phyloP scores from a whole-genome alignment of 2,888 invertebrate species.

The Abscondita cerata region DNA sequence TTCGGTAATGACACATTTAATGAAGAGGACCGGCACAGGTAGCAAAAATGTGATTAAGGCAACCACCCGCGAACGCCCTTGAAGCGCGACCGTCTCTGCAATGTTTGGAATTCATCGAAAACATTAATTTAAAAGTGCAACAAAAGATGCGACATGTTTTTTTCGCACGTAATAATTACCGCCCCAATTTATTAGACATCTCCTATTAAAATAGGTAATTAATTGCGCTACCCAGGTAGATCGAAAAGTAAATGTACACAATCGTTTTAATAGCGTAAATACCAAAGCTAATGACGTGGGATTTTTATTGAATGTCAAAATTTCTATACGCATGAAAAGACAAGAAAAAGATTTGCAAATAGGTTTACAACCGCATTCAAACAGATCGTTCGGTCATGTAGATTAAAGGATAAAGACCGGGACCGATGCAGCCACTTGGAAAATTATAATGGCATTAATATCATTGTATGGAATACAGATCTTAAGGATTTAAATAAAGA shows the following conservation, averaged over 20 bases:
- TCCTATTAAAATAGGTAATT: neutral
- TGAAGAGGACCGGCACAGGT: slow-evolving; percentile 52
- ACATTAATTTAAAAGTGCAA: slow-evolving; percentile 43
- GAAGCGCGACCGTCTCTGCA: slow-evolving; percentile 48
- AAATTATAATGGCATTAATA: slow-evolving; percentile 55
- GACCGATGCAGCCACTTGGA: slow-evolving; percentile 47
- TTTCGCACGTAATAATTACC: neutral
- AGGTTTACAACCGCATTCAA: slow-evolving; percentile 39
- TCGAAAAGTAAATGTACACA: slow-evolving; percentile 3
- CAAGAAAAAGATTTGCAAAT: slow-evolving; percentile 42
- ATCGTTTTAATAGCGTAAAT: slow-evolving; percentile 13
- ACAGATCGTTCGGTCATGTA: slow-evolving; percentile 42
- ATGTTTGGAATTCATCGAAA: slow-evolving; percentile 52
- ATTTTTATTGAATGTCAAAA: slow-evolving; percentile 47
- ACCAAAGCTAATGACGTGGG: slow-evolving; percentile 45
- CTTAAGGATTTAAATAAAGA: slow-evolving; percentile 28
- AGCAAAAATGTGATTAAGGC: slow-evolving; percentile 51
- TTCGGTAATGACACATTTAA: slow-evolving; percentile 41
- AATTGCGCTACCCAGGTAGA: neutral
- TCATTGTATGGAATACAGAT: slow-evolving; percentile 31
- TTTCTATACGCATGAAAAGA: slow-evolving; percentile 41
- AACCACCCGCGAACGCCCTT: slow-evolving; percentile 58
- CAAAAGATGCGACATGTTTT: neutral
- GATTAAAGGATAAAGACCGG: slow-evolving; percentile 42
- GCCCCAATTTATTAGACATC: neutral